These are phyloP conservation scores for Scaptomyza hsui DNA, from an alignment of 1,140 invertebrate species.

Conservation along the genomic window DNA sequence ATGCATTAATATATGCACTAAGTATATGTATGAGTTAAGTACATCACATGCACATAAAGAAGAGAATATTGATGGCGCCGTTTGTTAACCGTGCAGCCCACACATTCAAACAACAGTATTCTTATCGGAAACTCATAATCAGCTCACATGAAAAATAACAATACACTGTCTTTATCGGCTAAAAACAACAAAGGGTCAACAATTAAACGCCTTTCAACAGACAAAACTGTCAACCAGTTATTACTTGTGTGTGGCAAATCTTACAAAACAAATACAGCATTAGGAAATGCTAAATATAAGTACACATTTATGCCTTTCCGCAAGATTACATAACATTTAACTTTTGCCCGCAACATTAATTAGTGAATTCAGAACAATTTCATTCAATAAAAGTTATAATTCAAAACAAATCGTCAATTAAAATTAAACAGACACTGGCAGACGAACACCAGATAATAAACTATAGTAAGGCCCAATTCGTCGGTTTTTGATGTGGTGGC, in stretches of 20 bases:
- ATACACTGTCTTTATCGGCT: slow-evolving; percentile 3
- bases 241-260: not conserved
- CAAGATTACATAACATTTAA: not conserved
- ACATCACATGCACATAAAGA: slow-evolving; percentile 1
- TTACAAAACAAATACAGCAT: not conserved
- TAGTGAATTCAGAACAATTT: slow-evolving; percentile 13
- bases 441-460: slow-evolving; percentile 22
- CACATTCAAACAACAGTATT: not conserved
- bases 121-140: slow-evolving; percentile 34
- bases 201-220: slow-evolving; percentile 5
- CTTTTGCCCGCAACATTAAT: slow-evolving; percentile 8
- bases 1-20: not conserved
- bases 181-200: slow-evolving; percentile 28
- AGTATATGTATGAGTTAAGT: not conserved
- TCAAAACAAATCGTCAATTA: slow-evolving; percentile 25
- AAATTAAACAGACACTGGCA: slow-evolving; percentile 9
- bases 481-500: not conserved
- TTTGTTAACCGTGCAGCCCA: not conserved
- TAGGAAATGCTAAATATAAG: not conserved
- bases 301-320: too few relatives aligned
- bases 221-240: not conserved
- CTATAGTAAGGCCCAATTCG: slow-evolving; percentile 21
- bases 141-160: slow-evolving; percentile 16
- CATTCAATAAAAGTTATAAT: slow-evolving; percentile 16
- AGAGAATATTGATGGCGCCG: slow-evolving; percentile 2